A percentile compares a stretch with the other conserved stretches of the same genome.
Evolutionary conservation across 2,113 vertebrate genomes (phyloP).

Genomic region (Pogona vitticeps): DNA sequence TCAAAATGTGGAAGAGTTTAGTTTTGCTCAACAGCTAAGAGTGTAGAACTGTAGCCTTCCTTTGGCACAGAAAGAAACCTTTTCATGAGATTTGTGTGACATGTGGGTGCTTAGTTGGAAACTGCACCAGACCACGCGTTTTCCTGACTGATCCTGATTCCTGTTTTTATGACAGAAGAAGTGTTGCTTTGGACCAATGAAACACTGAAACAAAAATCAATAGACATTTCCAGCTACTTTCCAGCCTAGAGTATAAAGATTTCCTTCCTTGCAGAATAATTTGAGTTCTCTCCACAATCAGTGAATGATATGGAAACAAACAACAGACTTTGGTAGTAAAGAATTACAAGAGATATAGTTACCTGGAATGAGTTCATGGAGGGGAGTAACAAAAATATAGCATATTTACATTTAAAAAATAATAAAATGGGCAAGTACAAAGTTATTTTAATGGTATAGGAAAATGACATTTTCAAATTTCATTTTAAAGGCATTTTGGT

Average conservation of each 20-base stretch:
- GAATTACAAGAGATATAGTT: too few relatives aligned
- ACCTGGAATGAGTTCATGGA: too few relatives aligned
- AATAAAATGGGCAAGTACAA: too few relatives aligned
- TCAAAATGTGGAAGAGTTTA: neutral
- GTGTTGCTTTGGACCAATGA: accelerated
- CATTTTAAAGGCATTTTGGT: too few relatives aligned
- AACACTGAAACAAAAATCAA: neutral
- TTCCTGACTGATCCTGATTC: neutral
- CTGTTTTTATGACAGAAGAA: accelerated
- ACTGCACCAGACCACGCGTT: neutral
- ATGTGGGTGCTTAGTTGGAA: neutral
- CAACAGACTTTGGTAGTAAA: too few relatives aligned
- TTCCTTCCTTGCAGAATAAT: neutral
- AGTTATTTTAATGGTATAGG: too few relatives aligned
- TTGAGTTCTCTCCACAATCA: neutral
- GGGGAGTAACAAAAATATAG: too few relatives aligned
- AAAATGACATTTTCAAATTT: too few relatives aligned
- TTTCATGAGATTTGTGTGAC: neutral
- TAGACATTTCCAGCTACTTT: conserved; percentile 17
- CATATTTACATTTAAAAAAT: too few relatives aligned
- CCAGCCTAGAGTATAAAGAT: neutral
- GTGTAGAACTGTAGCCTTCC: neutral
- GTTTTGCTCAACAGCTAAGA: neutral
- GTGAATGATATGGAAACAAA: too few relatives aligned
- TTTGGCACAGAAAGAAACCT: neutral